Evolutionary conservation across 2,888 invertebrate species (phyloP).

Genomic region (Cylindroiulus punctatus): DNA sequence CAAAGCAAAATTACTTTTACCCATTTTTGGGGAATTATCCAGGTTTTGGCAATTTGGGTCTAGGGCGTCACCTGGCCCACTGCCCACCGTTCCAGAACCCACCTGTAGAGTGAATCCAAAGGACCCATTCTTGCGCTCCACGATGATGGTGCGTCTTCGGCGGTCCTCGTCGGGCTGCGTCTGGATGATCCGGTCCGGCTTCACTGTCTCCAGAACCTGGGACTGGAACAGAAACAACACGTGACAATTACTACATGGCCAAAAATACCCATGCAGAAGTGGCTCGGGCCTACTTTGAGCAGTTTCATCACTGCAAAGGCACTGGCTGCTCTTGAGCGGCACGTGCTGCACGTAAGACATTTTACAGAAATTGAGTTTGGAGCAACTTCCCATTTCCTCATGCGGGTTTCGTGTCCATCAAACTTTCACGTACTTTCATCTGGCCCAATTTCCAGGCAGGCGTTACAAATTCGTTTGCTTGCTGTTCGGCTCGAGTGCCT

Average conservation of each 20-base stretch:
- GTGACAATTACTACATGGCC: background rate
- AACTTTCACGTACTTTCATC: background rate
- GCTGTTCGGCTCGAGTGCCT: too few relatives aligned
- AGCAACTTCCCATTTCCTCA: background rate
- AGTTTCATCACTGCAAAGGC: background rate
- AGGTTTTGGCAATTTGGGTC: too few relatives aligned
- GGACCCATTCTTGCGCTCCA: conserved; percentile 87
- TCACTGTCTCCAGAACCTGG: conserved; percentile 76
- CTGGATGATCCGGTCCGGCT: conserved; percentile 76
- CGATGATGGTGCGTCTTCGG: conserved; percentile 85
- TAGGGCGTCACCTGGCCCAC: too few relatives aligned
- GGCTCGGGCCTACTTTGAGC: background rate
- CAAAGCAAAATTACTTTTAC: too few relatives aligned
- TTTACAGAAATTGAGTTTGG: background rate
- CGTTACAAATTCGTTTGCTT: too few relatives aligned
- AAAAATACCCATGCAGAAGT: too few relatives aligned
- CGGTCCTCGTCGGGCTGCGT: conserved; percentile 85
- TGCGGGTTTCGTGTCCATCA: background rate
- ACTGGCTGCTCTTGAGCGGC: background rate
- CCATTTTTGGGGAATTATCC: too few relatives aligned
- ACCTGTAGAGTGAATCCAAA: conserved; percentile 94
- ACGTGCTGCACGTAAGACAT: background rate
- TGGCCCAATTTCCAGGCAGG: background rate
- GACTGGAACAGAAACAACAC: conserved; percentile 66
- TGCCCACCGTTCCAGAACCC: background rate